Evolutionary conservation across 2,113 vertebrate species (phyloP).

Genomic region (Acanthochromis polyacanthus): DNA sequence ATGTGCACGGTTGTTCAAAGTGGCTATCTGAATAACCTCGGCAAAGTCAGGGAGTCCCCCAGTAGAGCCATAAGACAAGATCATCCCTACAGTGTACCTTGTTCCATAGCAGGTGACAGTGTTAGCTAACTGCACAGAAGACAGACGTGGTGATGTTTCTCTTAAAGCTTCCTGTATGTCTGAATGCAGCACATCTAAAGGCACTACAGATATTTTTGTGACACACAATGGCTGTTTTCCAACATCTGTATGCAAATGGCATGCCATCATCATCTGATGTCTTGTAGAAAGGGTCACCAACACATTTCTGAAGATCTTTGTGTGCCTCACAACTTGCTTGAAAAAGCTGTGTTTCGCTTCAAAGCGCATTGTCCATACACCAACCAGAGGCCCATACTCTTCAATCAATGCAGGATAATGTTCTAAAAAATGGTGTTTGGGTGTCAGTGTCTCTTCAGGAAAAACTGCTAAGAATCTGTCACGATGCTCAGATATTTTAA

Average conservation of each 20-base stretch:
- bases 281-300: no score
- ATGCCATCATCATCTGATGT: neutral
- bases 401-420: neutral
- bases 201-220: neutral
- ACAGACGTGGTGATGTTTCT: slow-evolving; percentile 26
- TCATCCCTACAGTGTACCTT: slow-evolving; percentile 41
- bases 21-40: slow-evolving; percentile 56
- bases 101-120: slow-evolving; percentile 35
- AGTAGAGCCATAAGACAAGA: slow-evolving; percentile 35
- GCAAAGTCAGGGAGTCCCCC: slow-evolving; percentile 49
- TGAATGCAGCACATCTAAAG: slow-evolving; percentile 18
- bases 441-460: neutral
- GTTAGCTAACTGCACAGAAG: slow-evolving; percentile 27
- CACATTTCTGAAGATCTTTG: no score
- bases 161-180: slow-evolving; percentile 43
- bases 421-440: neutral
- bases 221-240: slow-evolving; percentile 8
- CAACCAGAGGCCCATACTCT: neutral
- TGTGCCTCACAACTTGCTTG: no score
- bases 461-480: neutral
- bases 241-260: neutral
- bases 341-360: no score
- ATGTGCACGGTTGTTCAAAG: slow-evolving; percentile 39
- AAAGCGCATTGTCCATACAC: no score
- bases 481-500: slow-evolving; percentile 1